Evolutionary conservation across 2,888 invertebrate species (phyloP), one percentile per base, ranked within the genome.

Genomic region (Drosophila neoperkinsi): DNA sequence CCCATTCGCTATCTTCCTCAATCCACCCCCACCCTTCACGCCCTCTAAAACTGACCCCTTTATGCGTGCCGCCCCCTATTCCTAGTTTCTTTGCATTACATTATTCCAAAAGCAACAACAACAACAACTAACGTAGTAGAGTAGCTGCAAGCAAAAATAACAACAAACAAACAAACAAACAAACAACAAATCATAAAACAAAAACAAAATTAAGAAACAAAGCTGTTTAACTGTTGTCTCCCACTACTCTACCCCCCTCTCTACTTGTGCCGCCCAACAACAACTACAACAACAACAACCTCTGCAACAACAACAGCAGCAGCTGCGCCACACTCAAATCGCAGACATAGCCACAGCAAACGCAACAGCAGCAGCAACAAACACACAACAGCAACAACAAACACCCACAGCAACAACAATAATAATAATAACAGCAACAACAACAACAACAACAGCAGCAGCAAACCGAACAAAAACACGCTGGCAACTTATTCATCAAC

Each of bases 171-270:
- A 69, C 49, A 68, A 65, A 31, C 61, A 64, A 52, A 66, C 21
- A 46, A 63, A 52, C 51, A 49, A 60, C 46, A 60, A 69, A 73
- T 13, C 43, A 65, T 36, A 51, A 72, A 70, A 34, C 60, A 62
- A 52, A 68, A 60, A 50, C 56, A 51, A 56, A 66, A 67, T n/a
- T 38, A 51, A 77, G 65, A 71, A 70, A 68, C 76, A 88, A 81
- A 79, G 89, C 87, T 83, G 87, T 87, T 79, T 90, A 86, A 86
- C 87, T 89, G 87, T 84, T 84, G 84, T 83, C 82, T 85, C 88
- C 85, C 85, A 88, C 88, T 90, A 86, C 85, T 85, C 85, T 88
- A 88, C 77, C 67, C 74, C 73, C 75, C 81, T 88, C 84, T 82
- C 62, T 82, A 71, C 66, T 73, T 73, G 71, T 73, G 72, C 81